Base-by-base conservation (phyloP, 37 sponge, comb jelly and placozoan species). In the Cladorhizidae sp. region DNA sequence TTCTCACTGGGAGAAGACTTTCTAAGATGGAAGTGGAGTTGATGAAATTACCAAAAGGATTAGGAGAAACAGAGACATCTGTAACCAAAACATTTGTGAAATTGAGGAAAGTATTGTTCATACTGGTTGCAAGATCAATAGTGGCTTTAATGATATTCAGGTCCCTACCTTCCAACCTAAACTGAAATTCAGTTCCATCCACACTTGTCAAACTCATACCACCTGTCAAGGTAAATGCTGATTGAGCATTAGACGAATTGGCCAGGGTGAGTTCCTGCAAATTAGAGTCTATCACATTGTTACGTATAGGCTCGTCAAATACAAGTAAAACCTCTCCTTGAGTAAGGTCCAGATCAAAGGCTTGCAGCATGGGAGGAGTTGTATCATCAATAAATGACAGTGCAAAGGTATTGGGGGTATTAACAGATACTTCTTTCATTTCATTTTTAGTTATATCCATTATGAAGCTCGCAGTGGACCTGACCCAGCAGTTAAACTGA, bases 271-370 rank as follows among this genome's bases (percentile, higher is more conserved):
- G 82, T 28, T 86, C 70, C 22, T 50, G 41, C 0, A 79, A 75
- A 37, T 58, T 79, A 1, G 67, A 39, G 32, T 73, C 75, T 8
- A 93, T 64, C 26, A 38, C 32, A 43, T 39, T 65, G 49, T 57
- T 74, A 28, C 55, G 82, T 49, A 96, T 87, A 39, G 97, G 90
- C 67, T 96, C 97, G 74, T 90, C 85, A 78, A 96, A 96, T 3
- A 65, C 49, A 28, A 96, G 80, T 9, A 63, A 74, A 26, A 96
- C 43, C 18, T 69, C 56, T 18, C 87, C 91, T 33, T 22, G 79
- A 73, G 88, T 81, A 41, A 93, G 78, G 38, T 96, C 80, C 14
- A 96, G 74, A 55, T 84, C 79, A 55, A 84, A 96, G 35, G 45
- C 43, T 3, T 41, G 8, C 0, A 96, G 78, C 18, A 41, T 31